Evolutionary conservation across 2,113 vertebrate species (phyloP), one percentile per base, ranked within the genome.

Genomic region (Ranitomeya variabilis): DNA sequence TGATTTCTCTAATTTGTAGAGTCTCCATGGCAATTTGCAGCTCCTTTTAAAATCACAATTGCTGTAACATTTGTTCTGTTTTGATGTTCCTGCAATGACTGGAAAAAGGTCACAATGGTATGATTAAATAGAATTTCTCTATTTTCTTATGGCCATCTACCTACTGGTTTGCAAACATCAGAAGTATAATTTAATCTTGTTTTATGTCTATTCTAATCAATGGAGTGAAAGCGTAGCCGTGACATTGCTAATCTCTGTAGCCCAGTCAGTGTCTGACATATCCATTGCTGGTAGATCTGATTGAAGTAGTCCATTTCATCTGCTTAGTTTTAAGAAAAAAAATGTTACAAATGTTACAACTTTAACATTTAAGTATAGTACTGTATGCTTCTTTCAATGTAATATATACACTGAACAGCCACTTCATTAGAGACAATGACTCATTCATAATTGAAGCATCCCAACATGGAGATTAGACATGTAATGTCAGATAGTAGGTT

Each of bases 41-140:
- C 55, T 81, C 23, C 23, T 62, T 81, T 81, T 59, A 62, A 81
- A 81, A 60, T 15, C 52, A 62, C 79, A 81, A 37, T 81, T 81
- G 79, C 57, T 19, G 79, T 19, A 62, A 59, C 79, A 81, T 60
- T 59, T 81, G 79, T 81, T 81, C 26, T 81, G 79, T 81, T 81
- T 81, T 81, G 79, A 81, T 81, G 79, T 60, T 60, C 23, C 37
- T 59, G 26, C 57, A 62, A 81, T 31, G 55, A 59, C 13, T 18
- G 23, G 10, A 80, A 37, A 81, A 81, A 81, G 55, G 55, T 60
- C 79, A 62, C 55, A 59, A n/a, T 60, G 55, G 57, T 62, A 55
- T 62, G 23, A 37, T 81, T 81, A 59, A 60, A 60, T 26, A 60
- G 23, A 80, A 80, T 31, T 80, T 23, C 54, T 80, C 23, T 14